Evolutionary conservation across 2,113 vertebrate species (phyloP).

Genomic region (Pelvicachromis taeniatus): DNA sequence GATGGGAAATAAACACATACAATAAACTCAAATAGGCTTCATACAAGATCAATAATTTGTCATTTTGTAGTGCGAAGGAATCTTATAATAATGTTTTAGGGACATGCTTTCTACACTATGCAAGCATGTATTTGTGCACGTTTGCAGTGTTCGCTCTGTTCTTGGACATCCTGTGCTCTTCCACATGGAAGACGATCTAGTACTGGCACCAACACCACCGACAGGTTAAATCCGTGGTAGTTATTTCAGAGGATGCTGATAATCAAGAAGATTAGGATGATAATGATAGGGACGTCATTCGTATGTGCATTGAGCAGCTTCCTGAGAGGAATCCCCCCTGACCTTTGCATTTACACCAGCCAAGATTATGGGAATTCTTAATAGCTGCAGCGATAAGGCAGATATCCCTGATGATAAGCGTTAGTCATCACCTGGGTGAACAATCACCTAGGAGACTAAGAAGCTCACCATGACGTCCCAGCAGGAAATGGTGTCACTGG

Average conservation of each 20-base stretch:
- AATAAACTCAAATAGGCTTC: no score
- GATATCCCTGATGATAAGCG: constrained; percentile 23
- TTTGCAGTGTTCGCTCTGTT: neutral
- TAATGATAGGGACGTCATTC: neutral
- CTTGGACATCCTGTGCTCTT: neutral
- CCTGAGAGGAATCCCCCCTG: constrained; percentile 35
- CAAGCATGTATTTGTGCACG: neutral
- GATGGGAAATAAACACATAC: neutral
- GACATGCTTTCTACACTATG: neutral
- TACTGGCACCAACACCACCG: neutral
- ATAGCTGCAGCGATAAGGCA: constrained; percentile 16
- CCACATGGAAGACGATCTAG: neutral
- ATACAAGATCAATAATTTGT: neutral
- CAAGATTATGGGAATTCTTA: constrained; percentile 57
- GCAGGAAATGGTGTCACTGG: constrained; percentile 27
- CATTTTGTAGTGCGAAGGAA: neutral
- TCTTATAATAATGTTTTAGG: neutral
- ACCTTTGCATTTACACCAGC: constrained; percentile 30
- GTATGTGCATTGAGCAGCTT: neutral
- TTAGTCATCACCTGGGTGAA: constrained; percentile 36
- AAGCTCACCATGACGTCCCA: constrained; percentile 23
- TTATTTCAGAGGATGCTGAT: neutral
- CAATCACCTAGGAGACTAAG: constrained; percentile 51
- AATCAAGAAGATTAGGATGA: neutral
- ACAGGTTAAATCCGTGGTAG: neutral